A percentile compares a stretch with the other conserved stretches of the same genome.
Evolutionary conservation across 2,797 vertebrate species (phyloP).

Genomic region (Mus spretus): DNA sequence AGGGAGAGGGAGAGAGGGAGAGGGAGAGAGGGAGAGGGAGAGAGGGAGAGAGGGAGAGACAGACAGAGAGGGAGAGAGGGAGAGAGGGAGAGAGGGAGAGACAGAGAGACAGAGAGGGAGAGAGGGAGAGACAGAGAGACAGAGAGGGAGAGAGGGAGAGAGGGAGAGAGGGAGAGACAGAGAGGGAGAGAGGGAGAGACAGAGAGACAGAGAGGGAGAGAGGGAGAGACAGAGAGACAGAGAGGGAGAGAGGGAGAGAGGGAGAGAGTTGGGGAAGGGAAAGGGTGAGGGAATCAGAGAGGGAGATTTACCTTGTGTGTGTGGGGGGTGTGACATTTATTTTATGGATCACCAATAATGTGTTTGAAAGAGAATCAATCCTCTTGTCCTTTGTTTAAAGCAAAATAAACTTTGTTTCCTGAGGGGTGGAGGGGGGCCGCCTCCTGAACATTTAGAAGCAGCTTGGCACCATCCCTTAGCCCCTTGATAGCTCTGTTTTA

Average conservation of each 20-base stretch:
- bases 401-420: background rate
- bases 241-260: no score
- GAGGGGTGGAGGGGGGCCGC: no score
- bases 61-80: no score
- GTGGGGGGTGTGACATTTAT: background rate
- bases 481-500: background rate
- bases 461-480: background rate
- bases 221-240: background rate
- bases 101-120: no score
- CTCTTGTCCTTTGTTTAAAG: background rate
- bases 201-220: background rate
- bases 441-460: background rate
- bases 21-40: background rate
- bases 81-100: no score
- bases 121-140: no score
- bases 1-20: background rate
- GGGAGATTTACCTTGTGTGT: no score
- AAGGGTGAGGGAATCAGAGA: no score
- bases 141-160: no score
- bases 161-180: background rate
- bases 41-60: no score
- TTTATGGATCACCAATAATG: background rate
- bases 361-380: background rate
- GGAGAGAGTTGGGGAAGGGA: no score
- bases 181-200: background rate